Base-by-base conservation (phyloP, 2,888 invertebrate species). In the Thera obeliscata region DNA sequence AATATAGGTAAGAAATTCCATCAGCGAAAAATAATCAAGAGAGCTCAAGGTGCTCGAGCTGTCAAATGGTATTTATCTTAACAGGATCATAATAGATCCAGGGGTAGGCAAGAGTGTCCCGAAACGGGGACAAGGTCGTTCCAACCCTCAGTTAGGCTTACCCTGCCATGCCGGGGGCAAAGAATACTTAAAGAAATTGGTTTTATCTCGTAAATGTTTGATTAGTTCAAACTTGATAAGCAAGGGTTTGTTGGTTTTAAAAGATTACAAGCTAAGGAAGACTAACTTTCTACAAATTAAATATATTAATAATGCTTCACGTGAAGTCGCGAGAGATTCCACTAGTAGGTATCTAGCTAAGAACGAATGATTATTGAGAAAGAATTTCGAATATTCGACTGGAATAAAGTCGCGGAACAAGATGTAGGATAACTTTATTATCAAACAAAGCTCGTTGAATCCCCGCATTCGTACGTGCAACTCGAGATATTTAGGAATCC, bases 71-170 rank as follows among this genome's bases (percentile, higher is more conserved):
- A 70, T 74, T 65, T 72, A 71, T 72, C 71, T 59, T 58, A 64
- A 66, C 60, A 55, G 61, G 64, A 67, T 69, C 67, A 62, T 74
- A 70, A 64, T 67, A 70, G 67, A 71, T 67, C 69, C 62, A 22
- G 64, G 61, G 60, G 59, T 56, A 49, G 56, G 36, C 59, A 48
- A 54, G 67, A 61, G 62, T 48, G 49, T 56, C n/a, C 56, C 65
- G 60, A 73, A 75, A 74, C 56, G 46, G 61, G 75, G 77, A 69
- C 75, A 78, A 78, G 77, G 78, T 72, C 71, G 67, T 70, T 56
- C 43, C 48, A 64, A 22, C 67, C 60, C 60, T 55, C 60, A 64
- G 69, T 62, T 66, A 56, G 48, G 68, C 48, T 41, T 41, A 55
- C 60, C 62, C 60, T 12, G 48, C 22, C 22, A 22, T 11, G 56